Evolutionary conservation across 2,113 vertebrate species (phyloP).

Genomic region (Alligator mississippiensis): DNA sequence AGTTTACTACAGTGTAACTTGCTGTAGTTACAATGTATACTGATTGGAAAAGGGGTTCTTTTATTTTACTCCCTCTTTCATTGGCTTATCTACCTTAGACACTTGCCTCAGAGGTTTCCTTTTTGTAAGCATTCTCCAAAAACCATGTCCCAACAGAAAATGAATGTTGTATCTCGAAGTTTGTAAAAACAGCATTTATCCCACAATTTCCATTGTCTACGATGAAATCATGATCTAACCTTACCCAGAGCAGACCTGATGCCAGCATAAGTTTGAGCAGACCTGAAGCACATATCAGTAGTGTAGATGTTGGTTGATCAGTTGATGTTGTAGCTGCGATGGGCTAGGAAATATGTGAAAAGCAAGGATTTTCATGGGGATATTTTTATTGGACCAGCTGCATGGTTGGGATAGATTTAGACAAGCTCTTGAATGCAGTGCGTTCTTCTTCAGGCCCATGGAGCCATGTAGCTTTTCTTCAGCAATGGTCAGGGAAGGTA

Average conservation of each 20-base stretch:
- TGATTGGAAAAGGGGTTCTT: neutral
- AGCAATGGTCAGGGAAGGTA: rapidly evolving
- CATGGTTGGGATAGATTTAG: too few species aligned
- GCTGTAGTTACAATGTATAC: neutral
- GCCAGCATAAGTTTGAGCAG: neutral
- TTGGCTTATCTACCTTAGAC: neutral
- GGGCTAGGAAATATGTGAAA: too few species aligned
- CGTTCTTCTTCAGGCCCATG: neutral
- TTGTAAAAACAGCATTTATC: neutral
- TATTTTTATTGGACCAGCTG: too few species aligned
- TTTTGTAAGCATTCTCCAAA: rapidly evolving
- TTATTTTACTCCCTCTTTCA: neutral
- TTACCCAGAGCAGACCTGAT: neutral
- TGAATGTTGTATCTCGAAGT: rapidly evolving
- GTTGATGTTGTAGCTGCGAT: too few species aligned
- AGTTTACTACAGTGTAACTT: neutral
- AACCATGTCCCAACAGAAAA: neutral
- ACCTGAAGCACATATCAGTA: too few species aligned
- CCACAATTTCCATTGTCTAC: rapidly evolving
- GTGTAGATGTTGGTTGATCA: too few species aligned
- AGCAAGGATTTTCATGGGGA: too few species aligned
- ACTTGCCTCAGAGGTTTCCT: neutral
- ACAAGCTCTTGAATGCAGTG: too few species aligned
- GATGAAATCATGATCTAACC: neutral
- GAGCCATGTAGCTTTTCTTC: neutral